Percentiles rank a stretch among this genome's conserved stretches.
Conservation (phyloP, 2,888 invertebrate genomes). For the Spialia ferax region DNA sequence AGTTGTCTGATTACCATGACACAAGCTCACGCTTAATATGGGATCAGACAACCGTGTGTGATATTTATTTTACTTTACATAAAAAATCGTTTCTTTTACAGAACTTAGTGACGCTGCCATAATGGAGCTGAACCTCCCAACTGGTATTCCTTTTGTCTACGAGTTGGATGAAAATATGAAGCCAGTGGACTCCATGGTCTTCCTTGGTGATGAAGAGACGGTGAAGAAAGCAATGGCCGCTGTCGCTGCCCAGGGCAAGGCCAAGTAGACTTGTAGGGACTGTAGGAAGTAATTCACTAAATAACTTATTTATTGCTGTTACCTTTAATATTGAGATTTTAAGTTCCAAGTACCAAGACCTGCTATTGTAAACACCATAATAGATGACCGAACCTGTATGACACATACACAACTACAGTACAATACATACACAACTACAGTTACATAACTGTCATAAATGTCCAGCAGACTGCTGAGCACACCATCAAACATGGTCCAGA, state of each 20-base stretch:
- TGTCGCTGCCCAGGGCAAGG: slow-evolving; percentile 93
- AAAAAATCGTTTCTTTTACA: slow-evolving; percentile 54
- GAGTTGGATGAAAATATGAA: slow-evolving; percentile 90
- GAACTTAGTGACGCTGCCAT: slow-evolving; percentile 90
- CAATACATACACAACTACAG: too few species aligned
- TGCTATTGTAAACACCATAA: too few species aligned
- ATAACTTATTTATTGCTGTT: slow-evolving; percentile 27
- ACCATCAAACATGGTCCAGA: too few species aligned
- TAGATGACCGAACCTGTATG: too few species aligned
- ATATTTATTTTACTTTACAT: too few species aligned
- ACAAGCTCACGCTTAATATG: too few species aligned
- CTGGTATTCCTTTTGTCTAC: slow-evolving; percentile 93
- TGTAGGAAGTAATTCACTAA: neutral
- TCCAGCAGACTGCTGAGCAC: too few species aligned
- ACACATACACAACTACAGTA: too few species aligned
- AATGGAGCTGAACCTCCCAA: slow-evolving; percentile 92
- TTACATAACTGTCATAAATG: too few species aligned
- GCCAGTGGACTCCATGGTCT: slow-evolving; percentile 90
- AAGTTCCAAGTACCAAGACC: slow-evolving; percentile 1
- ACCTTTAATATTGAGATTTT: slow-evolving; percentile 12
- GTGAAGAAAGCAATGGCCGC: slow-evolving; percentile 92
- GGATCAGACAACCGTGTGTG: too few species aligned
- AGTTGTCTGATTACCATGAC: too few species aligned
- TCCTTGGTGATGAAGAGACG: slow-evolving; percentile 93
- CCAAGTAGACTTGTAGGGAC: slow-evolving; percentile 82